Evolutionary conservation across 1,140 invertebrate species (phyloP).

Genomic region (Drosophila pseudoananassae): DNA sequence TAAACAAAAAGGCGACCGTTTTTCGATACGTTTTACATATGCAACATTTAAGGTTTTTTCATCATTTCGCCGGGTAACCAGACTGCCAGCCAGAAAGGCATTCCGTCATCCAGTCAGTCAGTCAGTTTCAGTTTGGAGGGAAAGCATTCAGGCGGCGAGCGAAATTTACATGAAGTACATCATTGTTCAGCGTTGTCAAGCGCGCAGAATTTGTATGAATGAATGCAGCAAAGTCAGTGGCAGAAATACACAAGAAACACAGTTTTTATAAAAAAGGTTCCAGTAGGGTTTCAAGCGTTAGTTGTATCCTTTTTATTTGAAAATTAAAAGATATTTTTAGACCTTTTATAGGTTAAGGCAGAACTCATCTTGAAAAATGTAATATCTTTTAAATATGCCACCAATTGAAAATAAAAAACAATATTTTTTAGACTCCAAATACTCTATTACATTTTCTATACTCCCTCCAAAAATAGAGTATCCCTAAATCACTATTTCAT

Average conservation of each 20-base stretch:
- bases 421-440: too few relatives aligned
- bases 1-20: conserved; percentile 50
- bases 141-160: conserved; percentile 73
- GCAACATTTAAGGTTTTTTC: conserved; percentile 76
- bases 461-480: conserved; percentile 15
- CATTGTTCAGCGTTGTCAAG: conserved; percentile 81
- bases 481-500: conserved; percentile 69
- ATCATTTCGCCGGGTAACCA: conserved; percentile 59
- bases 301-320: too few relatives aligned
- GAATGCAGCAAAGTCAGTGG: conserved; percentile 61
- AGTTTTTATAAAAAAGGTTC: conserved; percentile 15
- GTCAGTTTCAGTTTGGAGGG: conserved; percentile 16
- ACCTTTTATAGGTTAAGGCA: too few relatives aligned
- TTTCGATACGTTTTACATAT: conserved; percentile 72
- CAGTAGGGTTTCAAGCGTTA: background rate
- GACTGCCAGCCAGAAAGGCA: conserved; percentile 22
- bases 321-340: background rate
- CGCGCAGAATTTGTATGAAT: conserved; percentile 82
- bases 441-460: too few relatives aligned
- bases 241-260: conserved; percentile 43
- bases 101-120: conserved; percentile 11
- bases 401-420: too few relatives aligned
- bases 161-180: conserved; percentile 83
- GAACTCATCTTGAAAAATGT: too few relatives aligned
- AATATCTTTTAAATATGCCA: too few relatives aligned